Conservation (phyloP, 2,888 invertebrate species). For the Alloscopus bannaensis region DNA sequence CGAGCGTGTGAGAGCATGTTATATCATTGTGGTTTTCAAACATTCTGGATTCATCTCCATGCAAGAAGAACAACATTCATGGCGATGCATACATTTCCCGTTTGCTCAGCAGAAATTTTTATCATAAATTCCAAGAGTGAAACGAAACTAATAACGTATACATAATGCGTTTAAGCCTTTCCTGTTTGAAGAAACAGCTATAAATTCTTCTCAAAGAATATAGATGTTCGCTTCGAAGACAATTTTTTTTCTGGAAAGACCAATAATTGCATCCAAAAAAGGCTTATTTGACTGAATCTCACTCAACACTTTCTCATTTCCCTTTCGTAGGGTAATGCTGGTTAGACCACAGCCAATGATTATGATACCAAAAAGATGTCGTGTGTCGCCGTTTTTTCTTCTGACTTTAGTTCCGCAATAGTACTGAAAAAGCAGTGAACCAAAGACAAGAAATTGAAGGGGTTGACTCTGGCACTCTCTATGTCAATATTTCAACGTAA, state of each 20-base stretch:
- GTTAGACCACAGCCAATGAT: too few relatives aligned
- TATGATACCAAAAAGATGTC: neutral
- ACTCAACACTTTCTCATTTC: too few relatives aligned
- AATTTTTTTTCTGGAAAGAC: too few relatives aligned
- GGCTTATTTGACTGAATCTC: neutral
- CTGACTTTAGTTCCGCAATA: neutral
- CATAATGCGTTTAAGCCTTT: too few relatives aligned
- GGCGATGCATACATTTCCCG: neutral
- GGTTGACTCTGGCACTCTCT: neutral
- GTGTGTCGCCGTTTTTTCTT: neutral
- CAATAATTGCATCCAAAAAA: neutral
- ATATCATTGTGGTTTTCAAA: neutral
- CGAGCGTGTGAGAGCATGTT: slow-evolving; percentile 10
- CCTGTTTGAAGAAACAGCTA: too few relatives aligned
- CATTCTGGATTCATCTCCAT: too few relatives aligned
- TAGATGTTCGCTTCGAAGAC: too few relatives aligned
- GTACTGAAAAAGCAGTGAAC: neutral
- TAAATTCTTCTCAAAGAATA: too few relatives aligned
- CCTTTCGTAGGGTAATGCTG: neutral
- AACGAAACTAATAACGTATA: too few relatives aligned
- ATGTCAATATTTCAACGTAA: slow-evolving; percentile 25
- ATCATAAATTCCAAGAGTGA: too few relatives aligned
- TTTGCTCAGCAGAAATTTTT: too few relatives aligned
- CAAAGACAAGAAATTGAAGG: neutral
- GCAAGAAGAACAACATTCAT: neutral